Conservation (phyloP, 2,888 invertebrate species). For the Protula sp. region DNA sequence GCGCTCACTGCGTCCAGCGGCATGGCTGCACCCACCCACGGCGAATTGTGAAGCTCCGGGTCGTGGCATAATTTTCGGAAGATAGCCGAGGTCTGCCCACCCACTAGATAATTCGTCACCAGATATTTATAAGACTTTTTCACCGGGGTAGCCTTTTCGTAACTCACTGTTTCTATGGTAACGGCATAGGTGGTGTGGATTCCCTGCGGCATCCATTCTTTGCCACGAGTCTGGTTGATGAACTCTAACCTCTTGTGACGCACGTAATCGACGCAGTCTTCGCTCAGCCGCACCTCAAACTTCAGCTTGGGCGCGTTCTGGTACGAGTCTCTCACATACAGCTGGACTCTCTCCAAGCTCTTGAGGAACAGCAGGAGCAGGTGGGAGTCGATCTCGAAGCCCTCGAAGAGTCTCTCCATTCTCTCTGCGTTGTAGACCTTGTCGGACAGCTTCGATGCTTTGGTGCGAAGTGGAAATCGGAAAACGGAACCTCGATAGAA, state of each 20-base stretch:
- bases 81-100: constrained; percentile 17
- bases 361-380: constrained; percentile 40
- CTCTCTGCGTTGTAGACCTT: constrained; percentile 19
- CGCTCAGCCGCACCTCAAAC: constrained; percentile 19
- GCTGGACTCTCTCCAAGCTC: constrained; percentile 30
- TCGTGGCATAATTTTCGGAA: constrained; percentile 23
- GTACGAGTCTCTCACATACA: constrained; percentile 24
- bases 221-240: constrained; percentile 6
- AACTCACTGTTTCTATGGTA: constrained; percentile 8
- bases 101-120: constrained; percentile 22
- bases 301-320: constrained; percentile 10
- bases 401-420: constrained; percentile 15
- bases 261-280: constrained; percentile 19
- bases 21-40: constrained; percentile 34
- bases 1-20: constrained; percentile 12
- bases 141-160: neutral
- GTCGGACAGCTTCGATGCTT: constrained; percentile 18
- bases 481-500: constrained; percentile 39
- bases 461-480: constrained; percentile 42
- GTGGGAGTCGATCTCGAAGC: constrained; percentile 29
- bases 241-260: constrained; percentile 19
- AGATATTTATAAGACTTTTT: constrained; percentile 15
- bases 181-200: constrained; percentile 13
- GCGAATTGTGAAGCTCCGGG: constrained; percentile 25
- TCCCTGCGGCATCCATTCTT: constrained; percentile 4